Conservation (phyloP, 2,797 vertebrate genomes). For the Potorous gilbertii region DNA sequence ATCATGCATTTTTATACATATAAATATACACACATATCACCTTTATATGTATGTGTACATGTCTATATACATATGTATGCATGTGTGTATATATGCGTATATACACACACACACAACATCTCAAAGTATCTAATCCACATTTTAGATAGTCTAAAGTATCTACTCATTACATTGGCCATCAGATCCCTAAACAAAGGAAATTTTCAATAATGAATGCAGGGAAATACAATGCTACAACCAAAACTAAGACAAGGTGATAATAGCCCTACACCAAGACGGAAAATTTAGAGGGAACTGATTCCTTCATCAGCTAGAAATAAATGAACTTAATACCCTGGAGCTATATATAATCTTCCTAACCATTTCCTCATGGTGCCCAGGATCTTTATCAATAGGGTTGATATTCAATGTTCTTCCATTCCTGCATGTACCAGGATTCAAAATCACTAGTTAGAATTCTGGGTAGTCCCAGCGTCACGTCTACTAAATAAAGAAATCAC, state of each 20-base stretch:
- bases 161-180: neutral
- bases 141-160: neutral
- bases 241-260: neutral
- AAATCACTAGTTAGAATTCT: neutral
- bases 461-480: neutral
- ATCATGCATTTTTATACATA: neutral
- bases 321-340: neutral
- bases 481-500: neutral
- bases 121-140: neutral
- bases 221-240: neutral
- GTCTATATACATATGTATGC: too few species aligned
- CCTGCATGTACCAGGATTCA: neutral
- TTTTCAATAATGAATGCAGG: neutral
- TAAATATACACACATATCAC: neutral
- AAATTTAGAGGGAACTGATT: neutral
- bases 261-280: neutral
- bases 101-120: neutral
- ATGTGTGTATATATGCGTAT: too few species aligned
- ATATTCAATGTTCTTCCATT: neutral
- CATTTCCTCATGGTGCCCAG: neutral
- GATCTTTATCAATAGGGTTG: too few species aligned
- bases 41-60: neutral
- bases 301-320: neutral
- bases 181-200: neutral
- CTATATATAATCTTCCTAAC: neutral